Base-by-base conservation (phyloP, 2,888 invertebrate genomes). In the Dysmachus trigonus region DNA sequence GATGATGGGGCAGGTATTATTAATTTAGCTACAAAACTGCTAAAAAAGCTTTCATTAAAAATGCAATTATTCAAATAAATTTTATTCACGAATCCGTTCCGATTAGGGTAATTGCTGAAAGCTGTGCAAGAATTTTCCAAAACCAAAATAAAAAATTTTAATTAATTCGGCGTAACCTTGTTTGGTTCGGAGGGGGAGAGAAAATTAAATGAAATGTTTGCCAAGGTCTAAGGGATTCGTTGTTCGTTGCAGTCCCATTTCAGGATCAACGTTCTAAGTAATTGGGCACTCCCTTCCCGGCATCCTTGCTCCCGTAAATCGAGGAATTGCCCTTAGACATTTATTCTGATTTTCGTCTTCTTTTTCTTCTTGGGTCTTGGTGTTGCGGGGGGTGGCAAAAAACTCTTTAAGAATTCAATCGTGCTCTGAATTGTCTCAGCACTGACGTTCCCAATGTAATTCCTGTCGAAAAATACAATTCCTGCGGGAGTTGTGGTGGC, bases 331-430 rank as follows among this genome's bases (percentile, higher is more conserved):
- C 62, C 62, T 33, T 41, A 79, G 51, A 47, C 76, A 22, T 77
- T 79, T 77, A 85, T 79, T 27, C 53, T 74, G 15, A 85, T 62
- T 85, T 85, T 77, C n/a, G 72, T 79, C 62, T 85, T 85, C 18
- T 79, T 85, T 31, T 79, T 85, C 35, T 18, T 77, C 74, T 77
- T 77, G 6, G 22, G 53, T 71, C 15, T 35, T 33, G 22, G 53
- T 71, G 30, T 35, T 33, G 35, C 8, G 30, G 27, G 5, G 22
- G 41, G 71, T 71, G 71, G 33, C 35, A 92, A 86, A 84, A 92
- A 91, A 85, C 90, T 90, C 85, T 91, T 89, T 27, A 92, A 87
- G 83, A 92, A 92, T 73, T 92, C 91, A 8, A 92, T 92, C 5
- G 92, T 92, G 79, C 89, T 91, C 13, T 88, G 86, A 87, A 92